Evolutionary conservation across 2,888 invertebrate species (phyloP).

Genomic region (Balanococcus diminutus): DNA sequence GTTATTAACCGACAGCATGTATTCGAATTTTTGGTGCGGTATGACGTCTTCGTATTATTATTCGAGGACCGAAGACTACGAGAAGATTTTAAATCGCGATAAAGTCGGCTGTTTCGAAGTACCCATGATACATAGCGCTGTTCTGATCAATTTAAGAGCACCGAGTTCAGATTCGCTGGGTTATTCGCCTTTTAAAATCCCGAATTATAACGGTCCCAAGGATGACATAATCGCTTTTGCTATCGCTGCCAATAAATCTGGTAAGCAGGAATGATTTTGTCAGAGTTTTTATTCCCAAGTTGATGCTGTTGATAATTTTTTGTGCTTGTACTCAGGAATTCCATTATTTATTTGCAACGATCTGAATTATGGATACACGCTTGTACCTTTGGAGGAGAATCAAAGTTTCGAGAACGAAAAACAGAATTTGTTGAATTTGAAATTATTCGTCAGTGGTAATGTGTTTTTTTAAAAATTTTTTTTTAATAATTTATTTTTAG

Average conservation of each 20-base stretch:
- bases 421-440: constrained; percentile 76
- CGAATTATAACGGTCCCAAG: constrained; percentile 74
- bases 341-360: constrained; percentile 81
- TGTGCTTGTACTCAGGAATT: constrained; percentile 62
- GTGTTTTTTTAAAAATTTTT: no score
- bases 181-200: constrained; percentile 71
- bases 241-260: constrained; percentile 73
- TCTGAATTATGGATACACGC: constrained; percentile 78
- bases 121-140: constrained; percentile 89
- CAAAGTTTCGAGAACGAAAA: constrained; percentile 71
- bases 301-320: background rate
- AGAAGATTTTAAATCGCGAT: constrained; percentile 74
- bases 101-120: constrained; percentile 79
- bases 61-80: constrained; percentile 81
- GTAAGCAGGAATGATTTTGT: constrained; percentile 60
- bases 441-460: constrained; percentile 68
- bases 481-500: background rate
- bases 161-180: constrained; percentile 70
- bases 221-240: constrained; percentile 96
- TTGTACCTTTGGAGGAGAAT: constrained; percentile 77
- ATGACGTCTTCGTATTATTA: constrained; percentile 87
- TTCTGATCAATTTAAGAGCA: constrained; percentile 76
- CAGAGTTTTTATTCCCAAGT: no score
- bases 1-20: constrained; percentile 82
- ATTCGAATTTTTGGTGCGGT: constrained; percentile 96